These are phyloP conservation scores for Ips typographus DNA, from an alignment of 1,140 invertebrate species.

Conservation along the genomic window DNA sequence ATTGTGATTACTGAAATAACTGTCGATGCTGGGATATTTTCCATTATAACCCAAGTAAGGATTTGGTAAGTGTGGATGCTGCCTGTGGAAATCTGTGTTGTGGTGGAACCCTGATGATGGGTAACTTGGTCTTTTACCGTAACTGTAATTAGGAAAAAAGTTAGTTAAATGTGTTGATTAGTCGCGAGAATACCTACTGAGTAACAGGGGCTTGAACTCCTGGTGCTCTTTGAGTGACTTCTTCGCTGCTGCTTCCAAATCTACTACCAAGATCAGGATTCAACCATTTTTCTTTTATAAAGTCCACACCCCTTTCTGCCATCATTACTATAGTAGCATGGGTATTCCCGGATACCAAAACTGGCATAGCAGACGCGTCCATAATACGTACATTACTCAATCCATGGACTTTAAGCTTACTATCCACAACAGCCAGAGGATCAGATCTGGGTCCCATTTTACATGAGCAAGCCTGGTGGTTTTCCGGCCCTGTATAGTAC, in stretches of 20 bases:
- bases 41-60: conserved; percentile 32
- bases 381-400: conserved; percentile 70
- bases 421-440: conserved; percentile 69
- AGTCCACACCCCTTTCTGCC: conserved; percentile 76
- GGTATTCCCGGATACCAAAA: conserved; percentile 74
- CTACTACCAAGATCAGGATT: conserved; percentile 18
- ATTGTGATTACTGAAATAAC: conserved; percentile 2
- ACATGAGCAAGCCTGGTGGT: conserved; percentile 82
- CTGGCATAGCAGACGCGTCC: conserved; percentile 80
- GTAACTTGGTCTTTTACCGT: neutral
- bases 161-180: neutral
- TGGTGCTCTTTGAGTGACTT: conserved; percentile 14
- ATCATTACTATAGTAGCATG: conserved; percentile 84
- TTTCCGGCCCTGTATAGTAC: conserved; percentile 75
- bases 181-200: neutral
- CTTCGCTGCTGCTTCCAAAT: conserved; percentile 13
- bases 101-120: conserved; percentile 15
- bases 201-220: conserved; percentile 9
- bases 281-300: conserved; percentile 67
- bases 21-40: conserved; percentile 19
- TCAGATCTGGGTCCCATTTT: conserved; percentile 75
- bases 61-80: conserved; percentile 37
- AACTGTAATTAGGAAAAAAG: neutral
- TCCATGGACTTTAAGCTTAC: conserved; percentile 68
- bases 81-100: conserved; percentile 22